Base-by-base conservation (phyloP, 2,797 vertebrate genomes). In the Delichon dasypus region DNA sequence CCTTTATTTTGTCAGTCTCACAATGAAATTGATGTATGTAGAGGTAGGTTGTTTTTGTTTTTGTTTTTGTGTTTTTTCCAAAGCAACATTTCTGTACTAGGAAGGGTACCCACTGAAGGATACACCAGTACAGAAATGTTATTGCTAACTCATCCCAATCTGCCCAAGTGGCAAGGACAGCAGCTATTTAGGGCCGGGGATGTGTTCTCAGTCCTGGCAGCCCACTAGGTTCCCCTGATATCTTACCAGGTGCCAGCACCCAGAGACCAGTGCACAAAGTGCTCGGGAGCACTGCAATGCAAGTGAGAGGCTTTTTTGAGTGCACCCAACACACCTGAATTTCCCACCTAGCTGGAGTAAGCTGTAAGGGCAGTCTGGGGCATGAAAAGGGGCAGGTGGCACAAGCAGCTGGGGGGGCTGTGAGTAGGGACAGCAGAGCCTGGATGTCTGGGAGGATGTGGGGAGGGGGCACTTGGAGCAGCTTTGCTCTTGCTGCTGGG, bases 201-300 rank as follows among this genome's bases (percentile, higher is more conserved):
- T 34, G 34, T 40, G 36, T 0, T 0, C 40, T 78, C 13, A n/a
- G 58, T 20, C 27, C 65, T 53, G 38, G 19, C 8, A 21, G 16
- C 34, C n/a, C 45, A 65, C 17, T 7, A 42, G 16, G 25, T 29
- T 90, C 20, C 36, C 26, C 54, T 13, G 22, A 48, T 3, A 6
- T 51, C 42, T 51, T 36, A 17, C 13, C 16, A 65, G 45, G 38
- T 1, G 5, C 40, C 51, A 85, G 38, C 29, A 51, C 32, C 15
- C 58, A 18, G 30, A 19, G 1, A 32, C 3, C 29, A 61, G 54
- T 13, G 58, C 71, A 55, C 62, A 20, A 54, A 66, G 57, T 38
- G 16, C 44, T 54, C 1, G 2, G 45, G 57, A 87, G 45, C 0
- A 0, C 29, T 23, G 19, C 53, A 40, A 1, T 17, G 47, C 16